Base-by-base conservation (phyloP, 2,888 invertebrate species). In the Amaurobius ferox region DNA sequence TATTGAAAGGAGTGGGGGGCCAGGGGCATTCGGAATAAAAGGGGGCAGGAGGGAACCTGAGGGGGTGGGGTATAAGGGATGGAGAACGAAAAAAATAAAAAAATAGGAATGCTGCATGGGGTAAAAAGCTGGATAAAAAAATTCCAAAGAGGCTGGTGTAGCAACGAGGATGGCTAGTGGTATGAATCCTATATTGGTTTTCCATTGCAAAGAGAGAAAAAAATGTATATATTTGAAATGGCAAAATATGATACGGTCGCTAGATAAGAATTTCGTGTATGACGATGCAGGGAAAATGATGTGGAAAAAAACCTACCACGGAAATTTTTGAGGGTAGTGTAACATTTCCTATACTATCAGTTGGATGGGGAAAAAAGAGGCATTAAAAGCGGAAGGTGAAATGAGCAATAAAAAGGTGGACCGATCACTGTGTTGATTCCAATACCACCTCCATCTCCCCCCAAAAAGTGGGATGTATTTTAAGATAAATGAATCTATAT, bases 171-270 rank as follows among this genome's bases (percentile, higher is more conserved):
- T 79, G 79, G 73, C 78, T 74, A 72, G 79, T 67, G 86, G 74
- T 74, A 86, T 86, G 86, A 79, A 79, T 86, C 79, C 77, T 86
- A 86, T 86, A 86, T 86, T 86, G 86, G 86, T 86, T 86, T 86
- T 86, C 86, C 86, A 86, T 79, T 86, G 86, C 79, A 74, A 68
- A 73, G 73, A 62, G 66, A 66, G 23, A 48, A 72, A 80, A 77
- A 85, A 77, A 77, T 72, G 77, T 83, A 83, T 85, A 77, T 85
- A 86, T 78, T 79, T 67, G 86, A 79, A 86, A 86, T 86, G 64
- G 86, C 83, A 86, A 86, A 86, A 86, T 86, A 79, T 79, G 86
- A 86, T 86, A 86, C 79, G 86, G 79, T 86, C 64, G 72, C 73
- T 40, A 86, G 86, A 86, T 86, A 86, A 79, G 73, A 85, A 85